Evolutionary conservation across 2,113 vertebrate species (phyloP).

Genomic region (Melospiza melodia): DNA sequence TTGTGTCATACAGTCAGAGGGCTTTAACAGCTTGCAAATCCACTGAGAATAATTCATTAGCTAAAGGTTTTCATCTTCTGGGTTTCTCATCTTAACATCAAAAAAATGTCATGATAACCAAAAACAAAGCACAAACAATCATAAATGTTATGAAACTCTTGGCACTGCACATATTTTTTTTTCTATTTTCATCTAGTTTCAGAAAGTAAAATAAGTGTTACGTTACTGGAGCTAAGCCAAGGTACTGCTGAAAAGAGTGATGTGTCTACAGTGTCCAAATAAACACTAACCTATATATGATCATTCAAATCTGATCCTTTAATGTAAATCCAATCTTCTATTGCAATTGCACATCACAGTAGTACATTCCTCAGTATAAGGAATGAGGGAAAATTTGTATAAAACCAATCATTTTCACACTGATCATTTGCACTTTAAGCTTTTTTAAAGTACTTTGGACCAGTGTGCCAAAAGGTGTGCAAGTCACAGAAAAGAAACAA

Average conservation of each 20-base stretch:
- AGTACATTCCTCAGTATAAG: not conserved
- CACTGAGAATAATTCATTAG: slow-evolving; percentile 52
- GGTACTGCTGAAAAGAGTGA: not conserved
- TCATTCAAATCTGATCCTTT: not conserved
- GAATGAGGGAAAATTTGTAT: not conserved
- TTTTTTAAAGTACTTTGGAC: not conserved
- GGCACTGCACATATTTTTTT: not conserved
- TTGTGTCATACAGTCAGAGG: not conserved
- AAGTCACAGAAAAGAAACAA: not conserved
- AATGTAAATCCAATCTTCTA: not conserved
- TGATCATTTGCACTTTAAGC: not conserved
- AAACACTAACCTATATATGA: not conserved
- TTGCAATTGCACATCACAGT: not conserved
- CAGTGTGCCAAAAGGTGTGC: not conserved
- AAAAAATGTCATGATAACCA: not conserved
- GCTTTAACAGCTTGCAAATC: slow-evolving; percentile 18
- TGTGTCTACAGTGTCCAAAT: not conserved
- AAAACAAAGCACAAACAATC: slow-evolving; percentile 14
- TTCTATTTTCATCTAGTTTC: not conserved
- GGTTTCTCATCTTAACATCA: not conserved
- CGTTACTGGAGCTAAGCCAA: not conserved
- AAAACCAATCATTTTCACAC: not conserved
- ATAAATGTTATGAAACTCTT: not conserved
- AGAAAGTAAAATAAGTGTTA: not conserved
- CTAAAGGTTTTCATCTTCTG: slow-evolving; percentile 1